Percentiles rank a stretch among this genome's conserved stretches.
Evolutionary conservation across 1,140 invertebrate species (phyloP).

Genomic region (Stegodyphus dumicola): DNA sequence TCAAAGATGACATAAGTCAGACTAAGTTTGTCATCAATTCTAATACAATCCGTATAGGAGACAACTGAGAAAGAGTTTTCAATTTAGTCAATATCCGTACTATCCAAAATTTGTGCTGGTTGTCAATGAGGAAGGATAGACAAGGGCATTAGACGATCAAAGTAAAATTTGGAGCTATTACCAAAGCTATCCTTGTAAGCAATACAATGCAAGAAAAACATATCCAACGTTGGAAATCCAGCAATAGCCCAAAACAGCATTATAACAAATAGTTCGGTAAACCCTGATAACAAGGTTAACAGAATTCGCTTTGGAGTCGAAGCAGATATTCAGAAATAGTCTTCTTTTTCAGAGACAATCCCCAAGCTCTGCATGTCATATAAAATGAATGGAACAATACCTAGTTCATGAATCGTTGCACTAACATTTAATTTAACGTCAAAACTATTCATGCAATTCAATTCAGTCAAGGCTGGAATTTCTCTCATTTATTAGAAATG

Average conservation of each 20-base stretch:
- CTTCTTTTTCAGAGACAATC: background rate
- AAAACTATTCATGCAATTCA: too few species aligned
- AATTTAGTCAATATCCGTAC: too few species aligned
- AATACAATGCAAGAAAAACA: background rate
- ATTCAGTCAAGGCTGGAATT: too few species aligned
- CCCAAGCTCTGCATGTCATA: background rate
- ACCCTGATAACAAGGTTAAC: background rate
- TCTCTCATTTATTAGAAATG: too few species aligned
- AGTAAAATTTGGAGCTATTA: background rate
- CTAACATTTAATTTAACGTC: too few species aligned
- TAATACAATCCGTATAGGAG: too few species aligned
- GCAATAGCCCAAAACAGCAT: background rate
- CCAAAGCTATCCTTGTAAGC: background rate
- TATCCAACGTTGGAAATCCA: background rate
- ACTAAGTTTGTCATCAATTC: too few species aligned
- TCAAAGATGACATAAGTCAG: too few species aligned
- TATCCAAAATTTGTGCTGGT: too few species aligned
- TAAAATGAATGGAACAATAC: background rate
- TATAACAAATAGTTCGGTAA: background rate
- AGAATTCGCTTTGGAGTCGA: background rate
- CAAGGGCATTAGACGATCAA: background rate
- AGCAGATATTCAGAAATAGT: background rate
- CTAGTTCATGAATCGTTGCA: too few species aligned
- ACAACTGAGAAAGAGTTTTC: too few species aligned
- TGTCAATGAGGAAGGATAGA: too few species aligned